Evolutionary conservation across 2,797 vertebrate genomes (phyloP), one percentile per base, ranked within the genome.

Genomic region (Eupleurogrammus muticus): DNA sequence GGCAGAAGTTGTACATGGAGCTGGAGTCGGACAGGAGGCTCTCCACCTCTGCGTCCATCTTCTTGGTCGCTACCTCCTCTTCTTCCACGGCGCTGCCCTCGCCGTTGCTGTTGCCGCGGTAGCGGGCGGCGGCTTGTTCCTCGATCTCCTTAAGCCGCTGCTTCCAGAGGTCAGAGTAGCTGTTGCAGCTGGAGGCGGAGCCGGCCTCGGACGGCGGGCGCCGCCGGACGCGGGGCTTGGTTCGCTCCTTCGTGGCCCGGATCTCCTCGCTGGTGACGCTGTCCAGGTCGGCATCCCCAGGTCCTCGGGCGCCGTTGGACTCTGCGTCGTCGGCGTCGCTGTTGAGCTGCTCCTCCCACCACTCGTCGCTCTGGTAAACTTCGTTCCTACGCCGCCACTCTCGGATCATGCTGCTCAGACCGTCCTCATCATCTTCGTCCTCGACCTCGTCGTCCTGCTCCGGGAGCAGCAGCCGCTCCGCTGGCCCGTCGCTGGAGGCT

Each of bases 1-100:
- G 93, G 87, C 98, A 99, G 80, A 98, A 99, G 87, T 97, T 96
- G 74, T 96, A 97, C 92, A 99, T 95, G 38, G 97, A 98, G 75
- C 94, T 92, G 51, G 92, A 89, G 70, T 97, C 97, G 0, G 97
- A 98, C 48, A 95, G 64, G n/a, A 97, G 73, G 0, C 96, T 98
- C 57, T 94, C 91, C 42, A 94, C 84, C 2, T 99, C 97, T 0
- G 94, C 90, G 0, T 94, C 89, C 0, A 94, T 79, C 9, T 79
- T 91, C 60, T 81, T 91, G 50, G 72, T 89, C 1, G 19, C 70
- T 16, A 44, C 69, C 46, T 54, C 78, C 5, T 75, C 83, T 1
- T 57, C 74, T 1, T 75, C 77, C 0, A 87, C 90, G 0, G 36
- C 51, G 12, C 77, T 38, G 55, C 66, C 78, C 55, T 90, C 92